Conservation (phyloP, 1,140 invertebrate species). For the Pachypeltis micranthus region DNA sequence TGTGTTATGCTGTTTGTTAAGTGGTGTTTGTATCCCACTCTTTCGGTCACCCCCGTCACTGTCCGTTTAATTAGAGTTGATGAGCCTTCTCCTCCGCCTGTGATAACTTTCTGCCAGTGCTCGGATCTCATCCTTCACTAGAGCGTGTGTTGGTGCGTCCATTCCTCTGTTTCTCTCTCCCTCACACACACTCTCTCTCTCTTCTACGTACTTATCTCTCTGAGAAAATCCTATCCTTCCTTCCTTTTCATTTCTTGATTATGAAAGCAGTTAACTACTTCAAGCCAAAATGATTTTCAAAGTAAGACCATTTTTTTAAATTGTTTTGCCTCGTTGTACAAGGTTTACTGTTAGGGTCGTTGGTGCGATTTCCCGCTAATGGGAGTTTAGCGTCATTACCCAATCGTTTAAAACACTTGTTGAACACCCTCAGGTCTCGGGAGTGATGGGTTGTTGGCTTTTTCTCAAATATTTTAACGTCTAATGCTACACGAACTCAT, state of each 20-base stretch:
- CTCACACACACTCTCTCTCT: background rate
- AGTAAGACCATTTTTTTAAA: conserved; percentile 2
- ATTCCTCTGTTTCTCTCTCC: background rate
- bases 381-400: too few relatives aligned
- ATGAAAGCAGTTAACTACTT: background rate
- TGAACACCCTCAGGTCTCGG: too few relatives aligned
- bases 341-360: too few relatives aligned
- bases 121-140: background rate
- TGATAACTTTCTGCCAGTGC: background rate
- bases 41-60: background rate
- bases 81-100: background rate
- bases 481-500: too few relatives aligned
- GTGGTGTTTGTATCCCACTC: background rate
- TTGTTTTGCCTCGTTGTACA: background rate
- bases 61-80: background rate
- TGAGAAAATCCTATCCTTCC: background rate
- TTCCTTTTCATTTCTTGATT: too few relatives aligned
- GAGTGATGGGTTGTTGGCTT: too few relatives aligned
- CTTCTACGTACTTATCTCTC: too few relatives aligned
- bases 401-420: too few relatives aligned
- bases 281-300: background rate
- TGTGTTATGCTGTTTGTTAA: too few relatives aligned
- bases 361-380: too few relatives aligned
- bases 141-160: background rate
- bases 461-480: too few relatives aligned